Evolutionary conservation across 1,140 invertebrate species (phyloP).

Genomic region (Papilio helenus): DNA sequence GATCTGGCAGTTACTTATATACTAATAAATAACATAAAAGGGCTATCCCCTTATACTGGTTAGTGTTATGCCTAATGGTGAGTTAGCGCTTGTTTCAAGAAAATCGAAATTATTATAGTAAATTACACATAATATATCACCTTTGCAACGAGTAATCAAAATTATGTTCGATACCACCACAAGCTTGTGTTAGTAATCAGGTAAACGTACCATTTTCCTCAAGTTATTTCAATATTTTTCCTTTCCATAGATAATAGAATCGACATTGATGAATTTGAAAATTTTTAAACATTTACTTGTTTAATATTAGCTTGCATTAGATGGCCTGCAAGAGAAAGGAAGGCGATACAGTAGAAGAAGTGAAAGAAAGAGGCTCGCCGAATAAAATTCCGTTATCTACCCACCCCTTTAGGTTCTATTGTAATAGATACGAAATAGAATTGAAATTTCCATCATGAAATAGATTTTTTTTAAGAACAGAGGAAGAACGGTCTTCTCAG

Average conservation of each 20-base stretch:
- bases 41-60: slow-evolving; percentile 31
- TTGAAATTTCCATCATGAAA: too few species aligned
- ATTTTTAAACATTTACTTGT: background rate
- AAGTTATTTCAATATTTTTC: slow-evolving; percentile 30
- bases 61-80: slow-evolving; percentile 11
- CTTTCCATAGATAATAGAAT: background rate
- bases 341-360: too few species aligned
- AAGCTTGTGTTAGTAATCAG: background rate
- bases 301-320: background rate
- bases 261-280: background rate
- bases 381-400: too few species aligned
- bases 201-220: slow-evolving; percentile 1
- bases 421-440: too few species aligned
- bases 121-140: background rate
- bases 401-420: too few species aligned
- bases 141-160: background rate
- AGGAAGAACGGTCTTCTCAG: too few species aligned
- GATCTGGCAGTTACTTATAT: background rate
- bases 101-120: background rate
- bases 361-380: too few species aligned
- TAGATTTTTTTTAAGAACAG: too few species aligned
- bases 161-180: background rate
- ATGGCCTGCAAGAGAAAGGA: background rate
- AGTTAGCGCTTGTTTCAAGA: background rate
- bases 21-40: slow-evolving; percentile 11